A percentile compares a stretch with the other conserved stretches of the same genome.
Conservation (phyloP, 1,140 invertebrate genomes). For the Diorhabda carinulata region DNA sequence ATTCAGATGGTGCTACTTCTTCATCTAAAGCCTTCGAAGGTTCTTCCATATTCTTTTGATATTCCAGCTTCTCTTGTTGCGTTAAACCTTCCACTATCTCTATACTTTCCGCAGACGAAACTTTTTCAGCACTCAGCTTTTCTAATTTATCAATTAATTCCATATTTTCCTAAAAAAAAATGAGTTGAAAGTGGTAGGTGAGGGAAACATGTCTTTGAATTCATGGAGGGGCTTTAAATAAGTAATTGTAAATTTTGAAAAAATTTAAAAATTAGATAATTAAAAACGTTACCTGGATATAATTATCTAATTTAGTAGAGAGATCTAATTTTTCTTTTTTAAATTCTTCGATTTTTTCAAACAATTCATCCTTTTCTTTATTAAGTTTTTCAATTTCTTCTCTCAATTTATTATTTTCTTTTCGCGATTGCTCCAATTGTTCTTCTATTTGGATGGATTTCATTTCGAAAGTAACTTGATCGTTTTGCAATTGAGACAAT, state of each 20-base stretch:
- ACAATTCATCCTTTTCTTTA: constrained; percentile 53
- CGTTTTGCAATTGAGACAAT: constrained; percentile 57
- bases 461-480: constrained; percentile 64
- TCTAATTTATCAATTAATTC: constrained; percentile 63
- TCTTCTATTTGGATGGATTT: constrained; percentile 67
- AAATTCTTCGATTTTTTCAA: constrained; percentile 52
- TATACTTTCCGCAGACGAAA: constrained; percentile 63
- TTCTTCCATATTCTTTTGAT: constrained; percentile 41
- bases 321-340: constrained; percentile 58
- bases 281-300: constrained; percentile 50
- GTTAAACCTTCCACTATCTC: constrained; percentile 65
- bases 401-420: constrained; percentile 46
- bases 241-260: constrained; percentile 17
- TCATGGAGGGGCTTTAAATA: no score
- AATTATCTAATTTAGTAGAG: constrained; percentile 56
- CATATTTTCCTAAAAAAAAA: constrained; percentile 62
- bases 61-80: constrained; percentile 56
- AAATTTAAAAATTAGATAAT: constrained; percentile 12
- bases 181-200: no score
- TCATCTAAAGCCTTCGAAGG: constrained; percentile 31
- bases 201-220: no score
- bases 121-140: constrained; percentile 62
- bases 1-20: constrained; percentile 37
- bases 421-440: constrained; percentile 56
- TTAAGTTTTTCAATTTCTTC: constrained; percentile 48